These are phyloP conservation scores for Sebastes taczanowskii DNA, from an alignment of 2,797 vertebrate genomes.

Conservation along the genomic window DNA sequence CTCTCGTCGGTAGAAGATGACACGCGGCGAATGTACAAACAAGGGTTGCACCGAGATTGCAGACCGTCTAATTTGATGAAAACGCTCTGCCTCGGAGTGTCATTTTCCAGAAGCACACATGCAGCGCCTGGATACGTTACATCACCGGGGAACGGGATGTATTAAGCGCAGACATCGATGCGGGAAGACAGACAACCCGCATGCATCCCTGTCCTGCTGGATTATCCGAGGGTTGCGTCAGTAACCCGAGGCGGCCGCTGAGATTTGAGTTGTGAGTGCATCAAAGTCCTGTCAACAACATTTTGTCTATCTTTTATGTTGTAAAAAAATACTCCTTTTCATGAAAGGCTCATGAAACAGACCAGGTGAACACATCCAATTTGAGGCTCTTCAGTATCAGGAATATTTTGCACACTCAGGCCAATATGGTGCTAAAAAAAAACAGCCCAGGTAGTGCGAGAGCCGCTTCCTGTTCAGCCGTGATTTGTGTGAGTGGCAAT, in stretches of 20 bases:
- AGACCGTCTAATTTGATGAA: slow-evolving; percentile 37
- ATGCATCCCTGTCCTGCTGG: slow-evolving; percentile 32
- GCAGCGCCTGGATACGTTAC: slow-evolving; percentile 30
- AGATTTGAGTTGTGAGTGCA: slow-evolving; percentile 17
- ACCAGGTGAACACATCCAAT: background rate
- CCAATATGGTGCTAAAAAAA: background rate
- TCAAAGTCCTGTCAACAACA: slow-evolving; percentile 43
- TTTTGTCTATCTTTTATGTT: slow-evolving; percentile 7
- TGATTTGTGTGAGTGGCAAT: slow-evolving; percentile 67
- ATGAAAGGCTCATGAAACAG: background rate
- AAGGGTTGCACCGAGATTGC: slow-evolving; percentile 30
- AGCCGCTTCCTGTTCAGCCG: slow-evolving; percentile 45
- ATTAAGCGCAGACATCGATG: slow-evolving; percentile 40
- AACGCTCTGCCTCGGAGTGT: slow-evolving; percentile 10
- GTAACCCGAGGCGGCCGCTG: slow-evolving; percentile 18
- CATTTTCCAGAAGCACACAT: slow-evolving; percentile 33
- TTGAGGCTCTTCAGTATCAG: background rate
- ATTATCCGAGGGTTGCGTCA: slow-evolving; percentile 53
- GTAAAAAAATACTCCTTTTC: background rate
- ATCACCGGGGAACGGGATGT: slow-evolving; percentile 34
- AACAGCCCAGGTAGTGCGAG: slow-evolving; percentile 49
- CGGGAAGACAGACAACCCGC: slow-evolving; percentile 22
- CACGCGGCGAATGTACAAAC: background rate
- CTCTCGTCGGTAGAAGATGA: background rate
- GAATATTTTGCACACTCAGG: slow-evolving; percentile 28